A percentile compares a stretch with the other conserved stretches of the same genome.
These are phyloP conservation scores for Anthoscopus minutus DNA, from an alignment of 2,113 vertebrate genomes.

Conservation along the genomic window DNA sequence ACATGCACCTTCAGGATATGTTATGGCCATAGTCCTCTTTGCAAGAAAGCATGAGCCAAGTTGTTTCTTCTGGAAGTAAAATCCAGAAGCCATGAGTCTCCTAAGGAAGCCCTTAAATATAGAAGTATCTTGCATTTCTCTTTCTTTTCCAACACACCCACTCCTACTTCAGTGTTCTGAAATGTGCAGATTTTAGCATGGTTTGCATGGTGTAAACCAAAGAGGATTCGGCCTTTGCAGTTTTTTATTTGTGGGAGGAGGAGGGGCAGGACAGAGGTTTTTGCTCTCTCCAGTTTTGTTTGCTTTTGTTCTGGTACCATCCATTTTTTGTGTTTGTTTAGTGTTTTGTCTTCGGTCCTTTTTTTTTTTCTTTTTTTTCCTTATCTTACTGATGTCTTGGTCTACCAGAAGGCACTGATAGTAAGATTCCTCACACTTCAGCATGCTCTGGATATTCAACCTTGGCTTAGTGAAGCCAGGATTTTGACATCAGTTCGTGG, in stretches of 20 bases:
- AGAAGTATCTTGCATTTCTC: background rate
- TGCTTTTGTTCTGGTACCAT: background rate
- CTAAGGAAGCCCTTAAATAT: background rate
- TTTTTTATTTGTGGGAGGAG: background rate
- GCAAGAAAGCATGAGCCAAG: background rate
- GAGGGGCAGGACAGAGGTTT: fast-evolving
- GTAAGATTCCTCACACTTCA: background rate
- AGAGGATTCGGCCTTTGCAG: background rate
- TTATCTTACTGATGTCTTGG: background rate
- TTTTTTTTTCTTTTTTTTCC: too few species aligned
- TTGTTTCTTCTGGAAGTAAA: background rate
- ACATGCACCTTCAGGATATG: background rate
- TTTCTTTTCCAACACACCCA: background rate
- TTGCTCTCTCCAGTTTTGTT: too few species aligned
- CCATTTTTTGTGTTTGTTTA: background rate
- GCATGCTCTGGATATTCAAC: background rate
- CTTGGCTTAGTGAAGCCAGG: background rate
- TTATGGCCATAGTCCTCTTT: background rate
- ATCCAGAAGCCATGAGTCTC: background rate
- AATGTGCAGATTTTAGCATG: background rate
- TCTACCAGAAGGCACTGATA: background rate
- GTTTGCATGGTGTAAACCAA: background rate
- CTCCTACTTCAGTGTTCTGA: background rate
- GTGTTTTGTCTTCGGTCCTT: background rate
- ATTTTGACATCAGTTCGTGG: background rate